Base-by-base conservation (phyloP, 2,888 invertebrate genomes). In the Spatulosminthurus flaviceps region DNA sequence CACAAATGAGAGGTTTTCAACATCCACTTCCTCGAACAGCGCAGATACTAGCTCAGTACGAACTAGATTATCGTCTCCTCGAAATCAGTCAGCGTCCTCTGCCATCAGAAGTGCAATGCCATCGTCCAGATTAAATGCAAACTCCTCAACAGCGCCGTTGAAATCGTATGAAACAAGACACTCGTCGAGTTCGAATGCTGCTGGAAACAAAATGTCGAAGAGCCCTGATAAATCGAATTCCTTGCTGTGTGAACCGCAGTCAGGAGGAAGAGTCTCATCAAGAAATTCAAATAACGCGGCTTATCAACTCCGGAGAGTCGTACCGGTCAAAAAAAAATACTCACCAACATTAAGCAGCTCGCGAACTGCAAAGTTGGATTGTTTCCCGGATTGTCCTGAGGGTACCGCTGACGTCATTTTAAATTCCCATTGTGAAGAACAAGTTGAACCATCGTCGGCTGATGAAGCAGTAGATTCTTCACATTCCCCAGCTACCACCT, bases 191-290 rank as follows among this genome's bases (percentile, higher is more conserved):
- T 51, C 51, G 9, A 34, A 34, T 7, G 34, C 4, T 51, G 4
- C 16, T n/a, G 51, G n/a, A 5, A 16, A 51, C 1, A 51, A 13
- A 16, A 51, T 2, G 2, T 19, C 16, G 4, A 66, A 28, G 21
- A 71, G n/a, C 21, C n/a, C 34, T 19, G 19, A 51, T n/a, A n/a
- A 51, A 19, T 2, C 5, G 4, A 16, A 19, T 51, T 4, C 51
- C 4, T 51, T n/a, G n/a, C 16, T n/a, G 16, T 13, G 2, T 19
- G 51, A 13, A 9, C 1, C 51, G 0, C 71, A 4, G 82, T 7
- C 77, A 70, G n/a, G 79, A 83, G 26, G 51, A 82, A 66, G 80
- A 84, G 19, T 19, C n/a, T 51, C 51, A 19, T 51, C 16, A 19
- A 13, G 51, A n/a, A n/a, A 19, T 51, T 51, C 51, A 4, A 51